phyloP scores from a whole-genome alignment of 1,140 invertebrate species.

The Bursaphelenchus mucronatus region DNA sequence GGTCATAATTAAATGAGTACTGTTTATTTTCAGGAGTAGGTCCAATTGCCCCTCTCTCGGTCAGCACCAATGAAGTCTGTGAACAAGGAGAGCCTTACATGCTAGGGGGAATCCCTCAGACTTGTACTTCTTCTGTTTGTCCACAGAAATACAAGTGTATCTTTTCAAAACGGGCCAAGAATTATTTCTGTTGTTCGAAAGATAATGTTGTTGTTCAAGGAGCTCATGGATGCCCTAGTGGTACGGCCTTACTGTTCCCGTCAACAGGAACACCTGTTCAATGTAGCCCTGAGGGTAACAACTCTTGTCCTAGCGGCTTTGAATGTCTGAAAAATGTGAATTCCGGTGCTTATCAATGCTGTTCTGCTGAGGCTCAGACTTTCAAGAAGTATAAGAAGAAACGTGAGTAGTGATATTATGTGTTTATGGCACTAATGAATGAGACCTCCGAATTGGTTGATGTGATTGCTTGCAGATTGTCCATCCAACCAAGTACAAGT shows the following conservation, averaged over 20 bases:
- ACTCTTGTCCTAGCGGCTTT: conserved; percentile 46
- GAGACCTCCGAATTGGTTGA: conserved; percentile 16
- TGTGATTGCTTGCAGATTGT: conserved; percentile 36
- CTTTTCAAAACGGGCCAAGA: conserved; percentile 51
- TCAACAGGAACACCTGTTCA: conserved; percentile 58
- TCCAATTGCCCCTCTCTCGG: not conserved
- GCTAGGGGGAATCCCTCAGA: conserved; percentile 52
- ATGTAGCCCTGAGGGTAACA: conserved; percentile 34
- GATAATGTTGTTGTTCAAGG: conserved; percentile 43
- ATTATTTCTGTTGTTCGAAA: conserved; percentile 55
- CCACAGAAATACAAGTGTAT: conserved; percentile 41
- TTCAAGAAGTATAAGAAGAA: conserved; percentile 18
- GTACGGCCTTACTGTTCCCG: conserved; percentile 53
- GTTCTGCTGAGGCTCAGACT: conserved; percentile 29
- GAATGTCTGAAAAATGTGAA: conserved; percentile 41
- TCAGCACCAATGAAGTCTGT: conserved; percentile 40
- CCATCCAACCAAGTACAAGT: conserved; percentile 54
- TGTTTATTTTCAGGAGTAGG: no score
- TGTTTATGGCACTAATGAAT: not conserved
- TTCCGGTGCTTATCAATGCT: conserved; percentile 48
- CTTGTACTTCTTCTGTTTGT: conserved; percentile 50
- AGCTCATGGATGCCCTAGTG: conserved; percentile 53
- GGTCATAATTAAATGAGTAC: no score
- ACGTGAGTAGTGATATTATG: conserved; percentile 28
- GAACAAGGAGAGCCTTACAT: conserved; percentile 52